Percentiles rank a stretch among this genome's conserved stretches.
Conservation (phyloP, 2,113 vertebrate species). For the Plestiodon gilberti region DNA sequence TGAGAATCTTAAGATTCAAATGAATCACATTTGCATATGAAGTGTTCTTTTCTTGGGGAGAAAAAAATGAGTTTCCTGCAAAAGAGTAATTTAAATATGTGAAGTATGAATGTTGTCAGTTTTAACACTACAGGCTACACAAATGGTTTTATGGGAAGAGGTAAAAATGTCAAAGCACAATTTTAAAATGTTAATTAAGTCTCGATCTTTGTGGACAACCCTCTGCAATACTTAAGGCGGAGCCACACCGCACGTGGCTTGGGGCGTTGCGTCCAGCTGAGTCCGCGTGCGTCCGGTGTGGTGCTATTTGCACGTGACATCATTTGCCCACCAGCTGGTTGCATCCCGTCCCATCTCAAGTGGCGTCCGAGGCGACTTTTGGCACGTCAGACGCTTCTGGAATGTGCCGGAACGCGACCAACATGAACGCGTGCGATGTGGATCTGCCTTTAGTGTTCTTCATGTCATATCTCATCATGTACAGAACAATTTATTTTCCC, state of each 20-base stretch:
- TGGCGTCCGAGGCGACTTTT: too few species aligned
- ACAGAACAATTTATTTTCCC: constrained; percentile 41
- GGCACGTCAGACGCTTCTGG: too few species aligned
- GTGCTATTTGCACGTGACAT: too few species aligned
- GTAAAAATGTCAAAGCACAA: constrained; percentile 55
- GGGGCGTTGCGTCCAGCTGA: too few species aligned
- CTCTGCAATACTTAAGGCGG: constrained; percentile 43
- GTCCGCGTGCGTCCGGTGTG: too few species aligned
- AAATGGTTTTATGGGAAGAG: constrained; percentile 37
- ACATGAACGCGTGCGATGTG: too few species aligned
- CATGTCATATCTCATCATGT: constrained; percentile 47
- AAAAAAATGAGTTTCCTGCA: constrained; percentile 4
- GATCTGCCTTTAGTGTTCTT: constrained; percentile 43
- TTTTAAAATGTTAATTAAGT: constrained; percentile 66
- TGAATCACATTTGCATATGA: not conserved
- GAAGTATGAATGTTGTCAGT: constrained; percentile 22
- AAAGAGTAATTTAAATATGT: constrained; percentile 22
- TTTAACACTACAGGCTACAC: constrained; percentile 35
- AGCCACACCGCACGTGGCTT: constrained; percentile 38
- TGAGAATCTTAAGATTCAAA: not conserved
- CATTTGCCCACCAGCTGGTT: too few species aligned
- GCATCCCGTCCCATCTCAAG: too few species aligned
- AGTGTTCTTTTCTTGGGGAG: not conserved
- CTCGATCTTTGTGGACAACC: constrained; percentile 54
- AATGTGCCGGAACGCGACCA: too few species aligned